These are phyloP conservation scores for Passer domesticus DNA, from an alignment of 2,113 vertebrate species.

Conservation along the genomic window DNA sequence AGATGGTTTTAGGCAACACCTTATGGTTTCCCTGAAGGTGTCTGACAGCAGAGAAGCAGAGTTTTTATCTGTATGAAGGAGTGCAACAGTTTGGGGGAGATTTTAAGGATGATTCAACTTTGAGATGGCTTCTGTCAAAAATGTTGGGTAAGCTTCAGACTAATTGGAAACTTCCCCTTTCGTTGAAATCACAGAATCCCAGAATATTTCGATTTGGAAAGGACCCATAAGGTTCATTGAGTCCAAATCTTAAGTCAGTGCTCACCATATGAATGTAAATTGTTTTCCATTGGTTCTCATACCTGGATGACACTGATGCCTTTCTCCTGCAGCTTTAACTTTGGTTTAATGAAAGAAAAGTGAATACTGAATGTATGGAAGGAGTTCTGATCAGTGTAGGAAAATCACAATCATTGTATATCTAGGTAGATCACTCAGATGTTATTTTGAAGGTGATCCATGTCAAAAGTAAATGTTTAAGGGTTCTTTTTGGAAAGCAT, in stretches of 20 bases:
- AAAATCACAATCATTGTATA: neutral
- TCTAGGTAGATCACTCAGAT: neutral
- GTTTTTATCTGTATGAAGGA: neutral
- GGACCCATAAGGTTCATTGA: neutral
- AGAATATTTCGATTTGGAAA: neutral
- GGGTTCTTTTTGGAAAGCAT: neutral
- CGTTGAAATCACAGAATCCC: neutral
- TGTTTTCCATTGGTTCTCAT: neutral
- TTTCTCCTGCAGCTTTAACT: neutral
- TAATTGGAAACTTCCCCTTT: neutral
- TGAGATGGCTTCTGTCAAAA: neutral
- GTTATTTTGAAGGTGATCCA: neutral
- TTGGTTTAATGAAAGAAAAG: neutral
- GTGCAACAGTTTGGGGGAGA: neutral
- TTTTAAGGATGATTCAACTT: neutral
- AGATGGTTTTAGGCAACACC: conserved; percentile 12
- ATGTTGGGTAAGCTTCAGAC: neutral
- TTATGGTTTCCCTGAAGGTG: neutral
- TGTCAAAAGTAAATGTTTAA: neutral
- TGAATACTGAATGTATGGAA: neutral
- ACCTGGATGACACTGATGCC: neutral
- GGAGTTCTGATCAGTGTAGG: neutral
- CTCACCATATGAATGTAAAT: neutral
- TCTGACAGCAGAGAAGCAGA: neutral
- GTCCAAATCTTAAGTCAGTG: neutral